Percentiles rank a stretch among this genome's conserved stretches.
phyloP scores from a whole-genome alignment of 2,888 invertebrate genomes.

The Limnephilus marmoratus region DNA sequence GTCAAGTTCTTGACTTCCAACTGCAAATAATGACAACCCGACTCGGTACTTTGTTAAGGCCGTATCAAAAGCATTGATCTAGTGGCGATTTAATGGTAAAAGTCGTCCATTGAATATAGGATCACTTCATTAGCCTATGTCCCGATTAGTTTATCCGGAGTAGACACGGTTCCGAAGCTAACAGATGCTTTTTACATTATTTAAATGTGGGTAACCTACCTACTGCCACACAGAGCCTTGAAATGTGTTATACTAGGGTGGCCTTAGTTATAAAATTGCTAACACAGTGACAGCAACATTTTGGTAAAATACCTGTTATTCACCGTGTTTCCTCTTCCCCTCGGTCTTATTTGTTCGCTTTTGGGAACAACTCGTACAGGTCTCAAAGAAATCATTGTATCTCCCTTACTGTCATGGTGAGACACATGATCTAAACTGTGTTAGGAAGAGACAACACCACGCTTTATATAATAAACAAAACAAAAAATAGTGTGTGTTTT shows the following conservation, averaged over 20 bases:
- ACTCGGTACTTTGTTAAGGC: background rate
- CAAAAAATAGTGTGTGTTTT: too few relatives aligned
- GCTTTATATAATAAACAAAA: too few relatives aligned
- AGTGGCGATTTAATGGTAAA: background rate
- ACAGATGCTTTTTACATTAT: background rate
- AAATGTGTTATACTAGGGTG: background rate
- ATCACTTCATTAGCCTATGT: conserved; percentile 20
- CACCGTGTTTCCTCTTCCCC: too few relatives aligned
- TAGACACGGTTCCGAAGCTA: background rate
- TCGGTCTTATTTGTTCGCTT: too few relatives aligned
- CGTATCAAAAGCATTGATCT: background rate
- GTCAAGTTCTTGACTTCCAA: background rate
- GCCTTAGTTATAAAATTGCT: background rate
- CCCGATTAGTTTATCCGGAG: background rate
- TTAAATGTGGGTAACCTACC: background rate
- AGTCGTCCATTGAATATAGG: background rate
- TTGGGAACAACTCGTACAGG: too few relatives aligned
- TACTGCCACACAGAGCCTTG: background rate
- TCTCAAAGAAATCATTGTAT: too few relatives aligned
- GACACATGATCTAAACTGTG: too few relatives aligned
- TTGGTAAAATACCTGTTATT: too few relatives aligned
- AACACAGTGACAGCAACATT: too few relatives aligned
- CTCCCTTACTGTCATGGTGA: too few relatives aligned
- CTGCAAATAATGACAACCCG: background rate
- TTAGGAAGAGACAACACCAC: too few relatives aligned